Evolutionary conservation across 92 coral and sea anemone genomes (phyloP).

Genomic region (Epizoanthus ramosus): DNA sequence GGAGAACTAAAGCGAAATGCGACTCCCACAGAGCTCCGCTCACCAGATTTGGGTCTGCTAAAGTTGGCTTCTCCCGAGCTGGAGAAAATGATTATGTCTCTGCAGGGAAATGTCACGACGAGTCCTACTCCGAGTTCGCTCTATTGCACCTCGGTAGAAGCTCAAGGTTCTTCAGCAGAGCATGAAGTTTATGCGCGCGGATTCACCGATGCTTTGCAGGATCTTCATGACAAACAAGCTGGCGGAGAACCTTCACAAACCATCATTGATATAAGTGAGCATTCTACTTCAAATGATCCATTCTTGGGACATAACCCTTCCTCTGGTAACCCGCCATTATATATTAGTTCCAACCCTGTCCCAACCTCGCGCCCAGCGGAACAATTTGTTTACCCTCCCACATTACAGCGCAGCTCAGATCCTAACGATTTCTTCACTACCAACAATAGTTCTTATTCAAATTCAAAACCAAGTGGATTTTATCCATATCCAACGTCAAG

Average conservation of each 20-base stretch:
- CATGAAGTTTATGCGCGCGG: slow-evolving; percentile 87
- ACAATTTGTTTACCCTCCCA: slow-evolving; percentile 58
- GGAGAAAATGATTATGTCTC: slow-evolving; percentile 97
- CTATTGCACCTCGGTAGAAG: slow-evolving; percentile 69
- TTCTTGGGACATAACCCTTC: slow-evolving; percentile 79
- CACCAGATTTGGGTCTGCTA: slow-evolving; percentile 97
- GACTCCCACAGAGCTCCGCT: slow-evolving; percentile 89
- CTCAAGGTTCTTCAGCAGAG: slow-evolving; percentile 59
- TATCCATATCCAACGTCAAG: slow-evolving; percentile 68
- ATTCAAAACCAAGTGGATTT: slow-evolving; percentile 69
- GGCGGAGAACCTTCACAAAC: slow-evolving; percentile 61
- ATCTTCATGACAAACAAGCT: slow-evolving; percentile 92
- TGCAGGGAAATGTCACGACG: slow-evolving; percentile 86
- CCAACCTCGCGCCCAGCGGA: slow-evolving; percentile 72
- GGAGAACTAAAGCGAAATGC: slow-evolving; percentile 89
- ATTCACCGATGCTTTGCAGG: slow-evolving; percentile 96
- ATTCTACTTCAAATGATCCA: slow-evolving; percentile 77
- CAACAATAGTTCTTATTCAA: slow-evolving; percentile 61
- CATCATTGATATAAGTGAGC: slow-evolving; percentile 83
- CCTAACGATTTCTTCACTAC: slow-evolving; percentile 73
- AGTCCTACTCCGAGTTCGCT: slow-evolving; percentile 84
- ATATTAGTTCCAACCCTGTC: slow-evolving; percentile 65
- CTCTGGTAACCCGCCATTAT: slow-evolving; percentile 55
- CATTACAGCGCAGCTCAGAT: slow-evolving; percentile 63
- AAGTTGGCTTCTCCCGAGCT: slow-evolving; percentile 98